phyloP scores from a whole-genome alignment of 2,797 vertebrate genomes.

The Ataeniobius toweri region DNA sequence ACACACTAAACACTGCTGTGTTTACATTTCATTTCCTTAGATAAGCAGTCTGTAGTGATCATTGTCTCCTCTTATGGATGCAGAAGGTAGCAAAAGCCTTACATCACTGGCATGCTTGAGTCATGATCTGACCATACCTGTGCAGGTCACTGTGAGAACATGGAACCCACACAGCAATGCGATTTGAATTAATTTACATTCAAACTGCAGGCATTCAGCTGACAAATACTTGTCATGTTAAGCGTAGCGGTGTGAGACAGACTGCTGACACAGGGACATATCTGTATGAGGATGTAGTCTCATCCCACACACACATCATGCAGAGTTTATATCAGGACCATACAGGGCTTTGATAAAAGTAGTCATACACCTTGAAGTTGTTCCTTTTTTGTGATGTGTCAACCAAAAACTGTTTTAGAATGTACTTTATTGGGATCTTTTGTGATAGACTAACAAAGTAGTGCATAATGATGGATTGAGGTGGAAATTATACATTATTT shows the following conservation, averaged over 20 bases:
- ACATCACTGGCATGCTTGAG: slow-evolving; percentile 25
- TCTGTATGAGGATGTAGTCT: slow-evolving; percentile 50
- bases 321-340: slow-evolving; percentile 40
- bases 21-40: slow-evolving; percentile 52
- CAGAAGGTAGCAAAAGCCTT: background rate
- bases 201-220: slow-evolving; percentile 41
- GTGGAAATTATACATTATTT: background rate
- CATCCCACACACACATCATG: slow-evolving; percentile 21
- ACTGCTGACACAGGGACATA: slow-evolving; percentile 23
- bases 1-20: slow-evolving; percentile 33
- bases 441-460: too few species aligned
- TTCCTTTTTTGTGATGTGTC: background rate
- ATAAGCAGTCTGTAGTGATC: slow-evolving; percentile 41
- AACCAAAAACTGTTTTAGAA: background rate
- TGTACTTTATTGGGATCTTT: background rate
- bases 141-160: slow-evolving; percentile 31
- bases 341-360: background rate
- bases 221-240: slow-evolving; percentile 55
- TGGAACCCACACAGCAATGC: slow-evolving; percentile 16
- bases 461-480: background rate
- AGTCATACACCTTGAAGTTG: background rate
- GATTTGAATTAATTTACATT: slow-evolving; percentile 71
- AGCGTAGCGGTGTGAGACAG: slow-evolving; percentile 23
- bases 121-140: slow-evolving; percentile 38
- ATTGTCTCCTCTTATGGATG: slow-evolving; percentile 56